These are phyloP conservation scores for Alviniconcha marisindica DNA, from an alignment of 1,140 invertebrate species.

Conservation along the genomic window DNA sequence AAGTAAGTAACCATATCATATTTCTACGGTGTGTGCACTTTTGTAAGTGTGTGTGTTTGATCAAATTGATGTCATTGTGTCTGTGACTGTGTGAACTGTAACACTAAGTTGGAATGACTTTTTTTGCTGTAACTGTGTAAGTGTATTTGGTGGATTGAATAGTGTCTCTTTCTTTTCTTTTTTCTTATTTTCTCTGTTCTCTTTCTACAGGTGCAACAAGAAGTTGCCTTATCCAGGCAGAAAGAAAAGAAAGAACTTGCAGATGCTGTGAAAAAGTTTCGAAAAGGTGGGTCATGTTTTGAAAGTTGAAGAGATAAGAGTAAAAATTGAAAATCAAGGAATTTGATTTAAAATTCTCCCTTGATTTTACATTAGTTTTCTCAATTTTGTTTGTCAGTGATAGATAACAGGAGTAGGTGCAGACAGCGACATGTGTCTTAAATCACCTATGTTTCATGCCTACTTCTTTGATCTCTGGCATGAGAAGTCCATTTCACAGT, in stretches of 20 bases:
- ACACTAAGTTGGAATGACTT: too few species aligned
- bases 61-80: neutral
- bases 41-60: neutral
- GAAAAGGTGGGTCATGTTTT: conserved; percentile 66
- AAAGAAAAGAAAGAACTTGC: conserved; percentile 84
- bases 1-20: too few species aligned
- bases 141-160: neutral
- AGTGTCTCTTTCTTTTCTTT: neutral
- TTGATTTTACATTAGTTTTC: neutral
- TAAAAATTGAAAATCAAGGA: too few species aligned
- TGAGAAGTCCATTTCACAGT: too few species aligned
- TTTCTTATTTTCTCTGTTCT: too few species aligned
- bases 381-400: too few species aligned
- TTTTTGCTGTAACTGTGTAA: neutral
- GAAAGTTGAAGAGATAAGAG: neutral
- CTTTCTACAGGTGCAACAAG: conserved; percentile 81
- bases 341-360: too few species aligned
- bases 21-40: too few species aligned
- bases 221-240: conserved; percentile 87
- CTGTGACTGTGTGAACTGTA: neutral
- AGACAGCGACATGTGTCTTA: too few species aligned
- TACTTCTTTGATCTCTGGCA: too few species aligned
- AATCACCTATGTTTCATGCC: too few species aligned
- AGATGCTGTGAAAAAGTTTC: conserved; percentile 77
- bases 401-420: too few species aligned